Evolutionary conservation across 2,888 invertebrate species (phyloP).

Genomic region (Pteria penguin): DNA sequence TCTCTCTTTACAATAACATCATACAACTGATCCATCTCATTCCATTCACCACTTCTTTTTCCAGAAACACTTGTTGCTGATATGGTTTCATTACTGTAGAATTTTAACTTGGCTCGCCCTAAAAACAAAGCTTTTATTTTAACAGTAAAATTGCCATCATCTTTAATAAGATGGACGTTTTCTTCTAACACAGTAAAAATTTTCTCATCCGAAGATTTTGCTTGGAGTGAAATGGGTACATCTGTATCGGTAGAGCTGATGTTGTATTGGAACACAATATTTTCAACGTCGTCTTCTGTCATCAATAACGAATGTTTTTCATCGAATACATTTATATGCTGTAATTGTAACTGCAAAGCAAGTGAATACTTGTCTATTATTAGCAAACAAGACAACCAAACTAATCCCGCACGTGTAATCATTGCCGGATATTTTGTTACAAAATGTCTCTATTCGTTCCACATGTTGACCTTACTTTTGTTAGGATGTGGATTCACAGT

Average conservation of each 20-base stretch:
- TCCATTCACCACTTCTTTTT: constrained; percentile 36
- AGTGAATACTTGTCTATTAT: no score
- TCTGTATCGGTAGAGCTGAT: no score
- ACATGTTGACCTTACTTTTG: no score
- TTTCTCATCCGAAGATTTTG: constrained; percentile 36
- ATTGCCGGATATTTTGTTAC: no score
- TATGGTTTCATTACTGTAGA: constrained; percentile 42
- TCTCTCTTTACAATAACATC: constrained; percentile 58
- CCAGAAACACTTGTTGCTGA: constrained; percentile 7
- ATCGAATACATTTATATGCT: not conserved
- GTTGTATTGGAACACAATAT: constrained; percentile 45
- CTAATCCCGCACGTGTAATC: no score
- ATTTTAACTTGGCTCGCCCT: constrained; percentile 48
- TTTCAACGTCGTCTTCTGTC: constrained; percentile 45
- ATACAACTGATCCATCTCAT: constrained; percentile 48
- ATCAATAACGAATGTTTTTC: not conserved
- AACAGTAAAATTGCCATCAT: constrained; percentile 43
- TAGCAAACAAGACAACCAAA: no score
- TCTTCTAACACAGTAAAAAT: constrained; percentile 40
- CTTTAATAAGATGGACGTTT: constrained; percentile 18
- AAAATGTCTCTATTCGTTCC: no score
- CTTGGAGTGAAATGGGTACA: constrained; percentile 35
- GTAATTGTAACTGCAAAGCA: no score
- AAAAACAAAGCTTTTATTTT: constrained; percentile 54
- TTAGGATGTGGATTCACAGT: no score